These are phyloP conservation scores for Pygocentrus nattereri DNA, from an alignment of 2,797 vertebrate genomes.

Conservation along the genomic window DNA sequence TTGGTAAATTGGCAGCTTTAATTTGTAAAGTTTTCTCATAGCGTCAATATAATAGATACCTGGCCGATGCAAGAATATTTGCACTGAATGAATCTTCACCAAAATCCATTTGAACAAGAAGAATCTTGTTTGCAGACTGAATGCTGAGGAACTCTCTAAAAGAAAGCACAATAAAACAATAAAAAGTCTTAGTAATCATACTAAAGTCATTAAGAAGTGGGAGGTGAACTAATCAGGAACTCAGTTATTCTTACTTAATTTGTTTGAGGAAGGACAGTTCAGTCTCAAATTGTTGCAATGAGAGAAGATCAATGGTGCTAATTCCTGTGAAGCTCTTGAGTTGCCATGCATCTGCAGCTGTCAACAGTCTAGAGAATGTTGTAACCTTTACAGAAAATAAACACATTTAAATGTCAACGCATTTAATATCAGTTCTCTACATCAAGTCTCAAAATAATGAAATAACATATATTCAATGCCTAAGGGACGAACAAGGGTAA, in stretches of 20 bases:
- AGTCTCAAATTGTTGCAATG: conserved; percentile 93
- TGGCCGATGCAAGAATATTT: conserved; percentile 92
- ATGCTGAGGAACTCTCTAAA: conserved; percentile 60
- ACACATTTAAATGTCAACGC: background rate
- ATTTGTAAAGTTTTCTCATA: background rate
- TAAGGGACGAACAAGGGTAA: background rate
- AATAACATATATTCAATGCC: background rate
- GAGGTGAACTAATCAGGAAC: background rate
- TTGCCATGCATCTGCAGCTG: conserved; percentile 77
- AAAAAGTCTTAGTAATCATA: background rate
- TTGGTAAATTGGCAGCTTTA: background rate
- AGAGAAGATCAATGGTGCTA: conserved; percentile 78
- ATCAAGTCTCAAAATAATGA: background rate
- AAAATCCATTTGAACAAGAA: conserved; percentile 92
- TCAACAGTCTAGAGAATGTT: conserved; percentile 94
- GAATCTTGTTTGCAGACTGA: conserved; percentile 76
- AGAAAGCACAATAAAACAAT: conserved; percentile 48
- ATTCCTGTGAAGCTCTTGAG: conserved; percentile 67
- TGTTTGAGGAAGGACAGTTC: conserved; percentile 90
- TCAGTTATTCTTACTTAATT: conserved; percentile 75
- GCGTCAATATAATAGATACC: conserved; percentile 70
- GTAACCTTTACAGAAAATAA: conserved; percentile 81
- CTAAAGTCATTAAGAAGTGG: background rate
- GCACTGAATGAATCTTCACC: conserved; percentile 82
- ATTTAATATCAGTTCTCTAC: background rate